These are phyloP conservation scores for Pygocentrus nattereri DNA, from an alignment of 2,797 vertebrate genomes.

Conservation along the genomic window DNA sequence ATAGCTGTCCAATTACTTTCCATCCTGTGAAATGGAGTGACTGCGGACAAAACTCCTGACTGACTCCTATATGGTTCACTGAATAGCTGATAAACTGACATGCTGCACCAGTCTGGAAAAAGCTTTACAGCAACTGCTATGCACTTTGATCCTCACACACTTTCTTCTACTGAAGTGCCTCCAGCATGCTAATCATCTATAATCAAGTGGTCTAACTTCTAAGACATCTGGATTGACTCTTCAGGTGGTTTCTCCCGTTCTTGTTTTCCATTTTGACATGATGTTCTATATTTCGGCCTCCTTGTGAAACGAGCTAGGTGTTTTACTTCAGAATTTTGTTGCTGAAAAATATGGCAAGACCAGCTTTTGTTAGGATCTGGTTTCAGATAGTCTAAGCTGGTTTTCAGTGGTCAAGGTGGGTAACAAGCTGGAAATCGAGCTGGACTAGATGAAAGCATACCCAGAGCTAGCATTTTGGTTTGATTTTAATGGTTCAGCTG, in stretches of 20 bases:
- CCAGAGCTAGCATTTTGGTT: too few relatives aligned
- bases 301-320: background rate
- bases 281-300: background rate
- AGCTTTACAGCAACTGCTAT: background rate
- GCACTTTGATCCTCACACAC: background rate
- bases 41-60: background rate
- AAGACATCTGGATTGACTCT: background rate
- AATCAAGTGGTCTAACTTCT: background rate
- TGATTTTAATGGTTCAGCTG: too few relatives aligned
- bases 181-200: background rate
- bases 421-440: too few relatives aligned
- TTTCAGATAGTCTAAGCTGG: too few relatives aligned
- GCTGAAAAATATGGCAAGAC: too few relatives aligned
- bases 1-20: background rate
- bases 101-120: too few relatives aligned
- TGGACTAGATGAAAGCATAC: too few relatives aligned
- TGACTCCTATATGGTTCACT: background rate
- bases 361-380: too few relatives aligned
- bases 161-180: background rate
- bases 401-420: too few relatives aligned
- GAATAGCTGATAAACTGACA: background rate
- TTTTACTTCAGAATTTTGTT: too few relatives aligned
- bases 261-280: background rate
- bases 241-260: background rate
- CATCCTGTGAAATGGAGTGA: background rate